Evolutionary conservation across 2,113 vertebrate genomes (phyloP).

Genomic region (Leucosticte australis): DNA sequence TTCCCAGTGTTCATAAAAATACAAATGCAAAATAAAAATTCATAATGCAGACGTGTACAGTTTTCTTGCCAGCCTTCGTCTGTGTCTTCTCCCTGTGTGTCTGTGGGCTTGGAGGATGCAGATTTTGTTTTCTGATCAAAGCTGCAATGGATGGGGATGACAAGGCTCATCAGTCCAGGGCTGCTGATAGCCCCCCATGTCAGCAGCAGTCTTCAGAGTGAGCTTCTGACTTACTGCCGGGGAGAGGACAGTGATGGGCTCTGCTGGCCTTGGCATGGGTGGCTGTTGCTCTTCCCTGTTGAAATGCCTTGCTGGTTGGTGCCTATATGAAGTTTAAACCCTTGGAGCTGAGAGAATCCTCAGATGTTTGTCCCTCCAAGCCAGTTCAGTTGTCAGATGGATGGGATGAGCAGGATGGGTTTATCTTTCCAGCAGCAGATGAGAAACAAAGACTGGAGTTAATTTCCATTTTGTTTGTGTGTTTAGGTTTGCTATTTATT

Average conservation of each 20-base stretch:
- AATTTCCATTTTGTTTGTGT: not conserved
- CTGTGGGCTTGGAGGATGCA: not conserved
- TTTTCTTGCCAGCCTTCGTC: not conserved
- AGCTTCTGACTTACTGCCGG: not conserved
- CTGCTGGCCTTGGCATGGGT: fast-evolving
- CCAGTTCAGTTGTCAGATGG: not conserved
- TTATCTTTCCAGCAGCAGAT: not conserved
- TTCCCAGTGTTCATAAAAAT: not conserved
- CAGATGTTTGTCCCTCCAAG: not conserved
- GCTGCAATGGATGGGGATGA: not conserved
- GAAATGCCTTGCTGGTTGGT: not conserved
- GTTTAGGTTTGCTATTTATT: not conserved
- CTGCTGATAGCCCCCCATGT: not conserved
- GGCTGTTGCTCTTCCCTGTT: not conserved
- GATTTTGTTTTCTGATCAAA: conserved; percentile 2
- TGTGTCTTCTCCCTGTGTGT: not conserved
- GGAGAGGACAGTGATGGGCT: not conserved
- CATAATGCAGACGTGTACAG: fast-evolving
- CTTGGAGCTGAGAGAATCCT: not conserved
- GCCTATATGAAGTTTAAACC: not conserved
- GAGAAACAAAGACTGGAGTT: not conserved
- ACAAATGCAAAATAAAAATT: not conserved
- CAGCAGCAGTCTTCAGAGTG: not conserved
- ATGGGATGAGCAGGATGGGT: not conserved
- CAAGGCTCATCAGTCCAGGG: not conserved